Evolutionary conservation across 1,140 invertebrate genomes (phyloP).

Genomic region (Galendromus occidentalis): DNA sequence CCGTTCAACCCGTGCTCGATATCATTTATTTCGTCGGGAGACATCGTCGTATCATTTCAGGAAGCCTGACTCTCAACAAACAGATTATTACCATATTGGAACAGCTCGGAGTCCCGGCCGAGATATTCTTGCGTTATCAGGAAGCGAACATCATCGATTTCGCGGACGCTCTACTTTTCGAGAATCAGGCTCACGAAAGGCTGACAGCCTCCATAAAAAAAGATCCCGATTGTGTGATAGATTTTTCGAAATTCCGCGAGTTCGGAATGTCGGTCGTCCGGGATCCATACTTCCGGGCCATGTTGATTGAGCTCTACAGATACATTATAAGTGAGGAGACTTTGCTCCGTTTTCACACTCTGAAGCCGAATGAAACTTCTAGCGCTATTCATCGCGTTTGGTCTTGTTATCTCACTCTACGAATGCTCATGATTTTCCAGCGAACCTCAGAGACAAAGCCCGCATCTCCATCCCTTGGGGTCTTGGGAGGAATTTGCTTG

Average conservation of each 20-base stretch:
- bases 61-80: constrained; percentile 30
- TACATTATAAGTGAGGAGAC: background rate
- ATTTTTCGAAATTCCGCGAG: background rate
- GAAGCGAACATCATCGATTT: background rate
- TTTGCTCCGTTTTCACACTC: background rate
- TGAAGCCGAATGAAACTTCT: background rate
- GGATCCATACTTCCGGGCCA: background rate
- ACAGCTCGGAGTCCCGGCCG: constrained; percentile 21
- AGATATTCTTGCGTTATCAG: constrained; percentile 15
- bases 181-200: background rate
- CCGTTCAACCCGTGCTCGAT: background rate
- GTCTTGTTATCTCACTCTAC: background rate
- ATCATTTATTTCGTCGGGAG: background rate
- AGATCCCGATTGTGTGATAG: background rate
- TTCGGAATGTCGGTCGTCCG: background rate
- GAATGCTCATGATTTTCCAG: constrained; percentile 10
- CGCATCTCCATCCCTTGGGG: constrained; percentile 24
- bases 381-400: background rate
- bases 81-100: constrained; percentile 28
- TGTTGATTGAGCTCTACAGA: background rate
- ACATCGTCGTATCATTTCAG: constrained; percentile 27
- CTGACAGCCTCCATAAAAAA: background rate
- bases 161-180: background rate
- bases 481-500: constrained; percentile 26
- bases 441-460: constrained; percentile 20